Evolutionary conservation across 2,888 invertebrate genomes (phyloP).

Genomic region (Aleiodes testaceus): DNA sequence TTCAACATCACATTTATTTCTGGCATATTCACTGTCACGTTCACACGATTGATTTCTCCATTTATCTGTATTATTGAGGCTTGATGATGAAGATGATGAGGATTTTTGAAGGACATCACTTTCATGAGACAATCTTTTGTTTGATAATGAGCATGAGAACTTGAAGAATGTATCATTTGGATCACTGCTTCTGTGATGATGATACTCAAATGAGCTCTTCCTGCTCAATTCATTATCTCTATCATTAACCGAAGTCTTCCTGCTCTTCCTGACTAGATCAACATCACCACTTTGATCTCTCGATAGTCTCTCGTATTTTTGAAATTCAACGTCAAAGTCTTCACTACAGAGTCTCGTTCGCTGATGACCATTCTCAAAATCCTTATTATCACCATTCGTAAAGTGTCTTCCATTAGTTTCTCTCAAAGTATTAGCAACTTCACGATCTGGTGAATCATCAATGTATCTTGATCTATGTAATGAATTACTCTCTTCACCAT

Average conservation of each 20-base stretch:
- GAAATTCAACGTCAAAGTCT: slow-evolving; percentile 61
- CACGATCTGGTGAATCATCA: slow-evolving; percentile 18
- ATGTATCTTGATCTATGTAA: not conserved
- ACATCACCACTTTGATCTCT: slow-evolving; percentile 54
- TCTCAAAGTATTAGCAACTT: slow-evolving; percentile 31
- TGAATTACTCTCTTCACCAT: not conserved
- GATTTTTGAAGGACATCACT: not conserved
- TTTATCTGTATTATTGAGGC: not conserved
- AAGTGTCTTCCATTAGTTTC: slow-evolving; percentile 31
- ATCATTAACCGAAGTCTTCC: slow-evolving; percentile 57
- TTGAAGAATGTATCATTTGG: not conserved
- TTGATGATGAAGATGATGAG: slow-evolving; percentile 1
- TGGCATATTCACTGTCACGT: slow-evolving; percentile 27
- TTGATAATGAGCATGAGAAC: not conserved
- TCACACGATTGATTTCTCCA: slow-evolving; percentile 16
- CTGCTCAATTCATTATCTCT: slow-evolving; percentile 49
- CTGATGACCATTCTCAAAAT: slow-evolving; percentile 52
- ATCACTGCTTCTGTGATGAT: not conserved
- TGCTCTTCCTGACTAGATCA: slow-evolving; percentile 52
- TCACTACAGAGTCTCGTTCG: slow-evolving; percentile 57
- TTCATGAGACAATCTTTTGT: not conserved
- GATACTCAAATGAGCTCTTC: slow-evolving; percentile 44
- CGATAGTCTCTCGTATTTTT: slow-evolving; percentile 59
- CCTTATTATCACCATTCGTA: slow-evolving; percentile 19
- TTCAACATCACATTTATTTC: slow-evolving; percentile 35